Conservation (phyloP, 2,113 vertebrate genomes). For the Mesocricetus auratus region DNA sequence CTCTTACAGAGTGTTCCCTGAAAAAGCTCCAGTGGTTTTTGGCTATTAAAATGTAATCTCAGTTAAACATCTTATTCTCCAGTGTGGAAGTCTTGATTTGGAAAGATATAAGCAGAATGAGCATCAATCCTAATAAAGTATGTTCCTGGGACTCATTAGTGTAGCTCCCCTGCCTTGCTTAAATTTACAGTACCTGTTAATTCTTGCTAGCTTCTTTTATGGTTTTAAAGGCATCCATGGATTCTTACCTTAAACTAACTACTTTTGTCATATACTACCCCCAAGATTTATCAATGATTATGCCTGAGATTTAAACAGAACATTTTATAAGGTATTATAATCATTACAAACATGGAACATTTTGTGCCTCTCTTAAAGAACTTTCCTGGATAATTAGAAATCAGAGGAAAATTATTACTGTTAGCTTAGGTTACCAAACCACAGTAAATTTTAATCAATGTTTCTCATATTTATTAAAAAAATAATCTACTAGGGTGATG, state of each 20-base stretch:
- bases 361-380: background rate
- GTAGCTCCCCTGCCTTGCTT: slow-evolving; percentile 6
- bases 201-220: slow-evolving; percentile 6
- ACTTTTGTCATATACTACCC: background rate
- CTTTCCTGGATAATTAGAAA: slow-evolving; percentile 16
- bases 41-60: slow-evolving; percentile 40
- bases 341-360: background rate
- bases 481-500: fast-evolving
- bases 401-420: background rate
- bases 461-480: background rate
- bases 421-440: background rate
- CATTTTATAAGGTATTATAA: slow-evolving; percentile 32
- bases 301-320: background rate
- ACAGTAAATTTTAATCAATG: background rate
- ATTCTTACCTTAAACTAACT: background rate
- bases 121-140: slow-evolving; percentile 61
- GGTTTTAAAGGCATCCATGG: slow-evolving; percentile 20
- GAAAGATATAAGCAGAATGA: slow-evolving; percentile 21
- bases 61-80: slow-evolving; percentile 59
- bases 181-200: slow-evolving; percentile 48
- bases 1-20: background rate
- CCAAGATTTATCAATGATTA: slow-evolving; percentile 5
- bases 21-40: background rate
- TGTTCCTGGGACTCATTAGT: slow-evolving; percentile 59
- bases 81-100: slow-evolving; percentile 20